A percentile compares a stretch with the other conserved stretches of the same genome.
Conservation (phyloP, 2,797 vertebrate species). For the Myripristis jacobus region DNA sequence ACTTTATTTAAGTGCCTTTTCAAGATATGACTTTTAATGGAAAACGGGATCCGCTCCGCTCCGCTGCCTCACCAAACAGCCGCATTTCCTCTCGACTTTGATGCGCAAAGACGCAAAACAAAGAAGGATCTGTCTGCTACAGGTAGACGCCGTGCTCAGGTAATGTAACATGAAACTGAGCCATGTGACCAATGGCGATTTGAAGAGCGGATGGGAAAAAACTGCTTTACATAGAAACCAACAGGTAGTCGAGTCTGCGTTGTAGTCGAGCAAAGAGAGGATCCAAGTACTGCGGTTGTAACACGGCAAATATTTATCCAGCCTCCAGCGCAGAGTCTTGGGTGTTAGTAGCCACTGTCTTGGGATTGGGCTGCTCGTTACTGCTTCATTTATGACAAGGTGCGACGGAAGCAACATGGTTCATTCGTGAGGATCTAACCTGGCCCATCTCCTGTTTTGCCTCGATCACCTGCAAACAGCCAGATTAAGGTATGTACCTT, state of each 20-base stretch:
- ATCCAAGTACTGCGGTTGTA: background rate
- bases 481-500: conserved; percentile 39
- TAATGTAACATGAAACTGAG: conserved; percentile 82
- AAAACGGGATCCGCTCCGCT: conserved; percentile 27
- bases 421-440: conserved; percentile 51
- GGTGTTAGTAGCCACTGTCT: conserved; percentile 3
- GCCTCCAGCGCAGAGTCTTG: background rate
- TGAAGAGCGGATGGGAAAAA: conserved; percentile 55
- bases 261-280: conserved; percentile 5
- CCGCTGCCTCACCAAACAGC: conserved; percentile 54
- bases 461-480: conserved; percentile 48
- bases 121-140: conserved; percentile 80
- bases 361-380: conserved; percentile 13
- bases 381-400: conserved; percentile 66
- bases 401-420: conserved; percentile 77
- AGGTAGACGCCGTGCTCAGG: conserved; percentile 83
- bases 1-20: background rate
- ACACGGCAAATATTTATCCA: background rate
- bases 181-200: conserved; percentile 81
- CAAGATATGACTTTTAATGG: conserved; percentile 9
- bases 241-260: conserved; percentile 21
- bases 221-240: conserved; percentile 70
- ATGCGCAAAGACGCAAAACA: conserved; percentile 59
- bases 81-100: conserved; percentile 43
- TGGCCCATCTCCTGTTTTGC: conserved; percentile 53